Conservation (phyloP, 2,888 invertebrate genomes). For the Protophormia terraenovae region DNA sequence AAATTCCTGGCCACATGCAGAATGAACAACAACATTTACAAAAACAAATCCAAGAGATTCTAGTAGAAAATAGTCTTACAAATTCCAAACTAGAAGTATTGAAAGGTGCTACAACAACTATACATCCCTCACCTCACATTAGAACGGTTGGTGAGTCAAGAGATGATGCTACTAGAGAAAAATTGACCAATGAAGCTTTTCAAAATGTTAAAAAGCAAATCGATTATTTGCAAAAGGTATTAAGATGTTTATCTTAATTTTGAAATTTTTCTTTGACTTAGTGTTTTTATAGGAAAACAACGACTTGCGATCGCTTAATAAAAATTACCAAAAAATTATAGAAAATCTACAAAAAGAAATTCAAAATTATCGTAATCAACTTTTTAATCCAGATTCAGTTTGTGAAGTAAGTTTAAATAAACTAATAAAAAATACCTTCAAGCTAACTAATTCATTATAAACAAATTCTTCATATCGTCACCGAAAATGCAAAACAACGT, state of each 20-base stretch:
- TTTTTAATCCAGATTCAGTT: slow-evolving; percentile 70
- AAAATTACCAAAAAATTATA: slow-evolving; percentile 86
- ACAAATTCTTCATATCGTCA: background rate
- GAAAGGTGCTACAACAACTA: slow-evolving; percentile 58
- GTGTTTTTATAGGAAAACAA: slow-evolving; percentile 84
- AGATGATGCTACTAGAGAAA: slow-evolving; percentile 72
- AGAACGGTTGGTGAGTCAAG: slow-evolving; percentile 55
- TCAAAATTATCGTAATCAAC: slow-evolving; percentile 81
- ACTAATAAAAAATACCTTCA: background rate
- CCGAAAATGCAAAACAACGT: background rate
- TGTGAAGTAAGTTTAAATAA: slow-evolving; percentile 69
- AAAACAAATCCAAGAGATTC: slow-evolving; percentile 76
- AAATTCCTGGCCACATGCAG: slow-evolving; percentile 68
- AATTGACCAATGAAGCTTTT: slow-evolving; percentile 76
- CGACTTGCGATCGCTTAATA: slow-evolving; percentile 85
- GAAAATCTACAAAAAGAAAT: slow-evolving; percentile 86
- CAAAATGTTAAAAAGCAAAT: slow-evolving; percentile 80
- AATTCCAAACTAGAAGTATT: slow-evolving; percentile 72
- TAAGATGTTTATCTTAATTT: background rate
- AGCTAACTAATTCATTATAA: background rate
- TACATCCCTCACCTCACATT: slow-evolving; percentile 56
- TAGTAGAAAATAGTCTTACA: slow-evolving; percentile 79
- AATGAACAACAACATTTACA: slow-evolving; percentile 76
- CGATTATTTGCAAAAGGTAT: slow-evolving; percentile 77
- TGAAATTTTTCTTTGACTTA: background rate